Evolutionary conservation across 2,888 invertebrate genomes (phyloP).

Genomic region (Vesta saturnalis): DNA sequence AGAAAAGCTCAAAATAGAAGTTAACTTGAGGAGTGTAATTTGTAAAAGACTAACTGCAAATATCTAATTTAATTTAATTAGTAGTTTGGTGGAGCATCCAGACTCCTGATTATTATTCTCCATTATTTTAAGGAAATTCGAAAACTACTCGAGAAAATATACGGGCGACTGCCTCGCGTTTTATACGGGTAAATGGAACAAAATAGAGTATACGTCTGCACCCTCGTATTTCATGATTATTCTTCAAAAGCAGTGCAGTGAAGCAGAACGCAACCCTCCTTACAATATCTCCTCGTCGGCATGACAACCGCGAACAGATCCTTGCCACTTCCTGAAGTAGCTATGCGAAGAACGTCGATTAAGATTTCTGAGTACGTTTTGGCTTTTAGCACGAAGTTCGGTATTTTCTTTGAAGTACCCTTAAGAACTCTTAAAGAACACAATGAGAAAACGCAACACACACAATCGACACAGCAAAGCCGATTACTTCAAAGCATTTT

Average conservation of each 20-base stretch:
- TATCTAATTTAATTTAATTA: slow-evolving; percentile 31
- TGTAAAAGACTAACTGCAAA: background rate
- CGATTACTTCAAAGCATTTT: slow-evolving; percentile 28
- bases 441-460: slow-evolving; percentile 21
- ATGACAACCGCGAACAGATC: slow-evolving; percentile 52
- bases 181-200: slow-evolving; percentile 42
- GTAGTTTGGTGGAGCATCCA: slow-evolving; percentile 33
- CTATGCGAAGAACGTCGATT: slow-evolving; percentile 34
- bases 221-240: slow-evolving; percentile 53
- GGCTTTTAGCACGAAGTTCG: slow-evolving; percentile 30
- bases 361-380: slow-evolving; percentile 32
- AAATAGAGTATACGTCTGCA: slow-evolving; percentile 50
- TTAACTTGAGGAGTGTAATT: background rate
- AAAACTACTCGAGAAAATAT: slow-evolving; percentile 31
- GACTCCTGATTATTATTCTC: slow-evolving; percentile 25
- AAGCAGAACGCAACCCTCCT: slow-evolving; percentile 50
- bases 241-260: slow-evolving; percentile 51
- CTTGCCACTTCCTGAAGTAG: slow-evolving; percentile 31
- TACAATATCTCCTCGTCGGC: slow-evolving; percentile 52
- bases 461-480: slow-evolving; percentile 24
- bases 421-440: slow-evolving; percentile 25
- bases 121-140: slow-evolving; percentile 27
- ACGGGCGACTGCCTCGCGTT: slow-evolving; percentile 31
- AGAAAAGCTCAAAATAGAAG: background rate
- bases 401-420: slow-evolving; percentile 21